These are phyloP conservation scores for Odontophorus gujanensis DNA, from an alignment of 2,113 vertebrate species.

Conservation along the genomic window DNA sequence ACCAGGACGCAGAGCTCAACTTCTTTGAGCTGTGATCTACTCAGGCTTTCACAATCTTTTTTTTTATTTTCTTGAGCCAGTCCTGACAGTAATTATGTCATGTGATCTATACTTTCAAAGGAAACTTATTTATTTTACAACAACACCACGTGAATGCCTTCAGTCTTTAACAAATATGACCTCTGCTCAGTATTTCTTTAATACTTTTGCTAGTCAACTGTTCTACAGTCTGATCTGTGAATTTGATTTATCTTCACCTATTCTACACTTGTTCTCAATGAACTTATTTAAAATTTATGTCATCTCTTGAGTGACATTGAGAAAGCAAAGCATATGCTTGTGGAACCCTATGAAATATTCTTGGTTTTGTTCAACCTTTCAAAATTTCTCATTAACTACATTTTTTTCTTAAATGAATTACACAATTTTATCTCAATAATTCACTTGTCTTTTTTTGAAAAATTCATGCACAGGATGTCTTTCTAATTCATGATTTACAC, in stretches of 20 bases:
- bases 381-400: background rate
- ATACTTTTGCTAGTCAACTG: background rate
- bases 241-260: background rate
- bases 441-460: background rate
- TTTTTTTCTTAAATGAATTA: background rate
- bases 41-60: background rate
- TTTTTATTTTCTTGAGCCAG: background rate
- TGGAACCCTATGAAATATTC: background rate
- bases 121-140: background rate
- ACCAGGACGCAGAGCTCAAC: background rate
- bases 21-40: background rate
- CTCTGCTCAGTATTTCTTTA: background rate
- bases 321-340: fast-evolving
- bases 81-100: background rate
- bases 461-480: background rate
- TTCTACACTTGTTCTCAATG: background rate
- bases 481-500: background rate
- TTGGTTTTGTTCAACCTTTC: background rate
- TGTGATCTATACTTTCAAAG: background rate
- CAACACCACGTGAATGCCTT: background rate
- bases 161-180: background rate
- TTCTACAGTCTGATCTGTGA: background rate
- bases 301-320: background rate
- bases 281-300: background rate
- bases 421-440: background rate